Base-by-base conservation (phyloP, 2,113 vertebrate species). In the Rissa tridactyla region DNA sequence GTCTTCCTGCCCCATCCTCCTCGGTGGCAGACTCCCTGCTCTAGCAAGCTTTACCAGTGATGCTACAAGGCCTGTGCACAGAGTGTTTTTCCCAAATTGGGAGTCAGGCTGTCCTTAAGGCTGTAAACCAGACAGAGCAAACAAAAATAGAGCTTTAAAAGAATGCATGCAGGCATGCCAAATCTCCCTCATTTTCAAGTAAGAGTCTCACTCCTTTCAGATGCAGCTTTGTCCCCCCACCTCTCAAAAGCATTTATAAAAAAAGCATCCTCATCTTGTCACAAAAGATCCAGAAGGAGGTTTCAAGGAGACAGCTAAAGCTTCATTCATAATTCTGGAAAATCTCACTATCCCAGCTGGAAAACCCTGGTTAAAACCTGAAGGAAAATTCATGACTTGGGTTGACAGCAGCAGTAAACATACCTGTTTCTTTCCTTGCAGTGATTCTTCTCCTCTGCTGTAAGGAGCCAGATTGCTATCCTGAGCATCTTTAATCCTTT, bases 121-220 rank as follows among this genome's bases (percentile, higher is more conserved):
- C 93, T 78, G 94, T 52, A 94, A 94, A 94, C 36, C 92, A 97
- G 94, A 89, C 77, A 89, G 83, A 87, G 86, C 92, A 97, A 95
- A 95, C 89, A 84, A 95, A 97, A 97, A 95, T 81, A 96, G 97
- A 97, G 96, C 83, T 89, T 8, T 54, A 61, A 38, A 96, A 84
- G 94, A 95, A 97, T 96, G 92, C 8, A 62, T 2, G 58, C 84
- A 58, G 70, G 81, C 78, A 80, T 94, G 96, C 97, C 97, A 97
- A 80, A 61, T 5, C 94, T 94, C 69, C 72, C 66, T 91, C 57
- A 6, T 30, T 82, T 66, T 75, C 1, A 4, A 89, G 80, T 66
- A 20, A 46, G 71, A 92, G 88, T 6, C 82, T 68, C n/a, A 5
- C 86, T 94, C 73, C 92, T 87, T 54, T 89, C 92, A 10, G 66